Evolutionary conservation across 2,113 vertebrate genomes (phyloP), one percentile per base, ranked within the genome.

Genomic region (Caloenas nicobarica): DNA sequence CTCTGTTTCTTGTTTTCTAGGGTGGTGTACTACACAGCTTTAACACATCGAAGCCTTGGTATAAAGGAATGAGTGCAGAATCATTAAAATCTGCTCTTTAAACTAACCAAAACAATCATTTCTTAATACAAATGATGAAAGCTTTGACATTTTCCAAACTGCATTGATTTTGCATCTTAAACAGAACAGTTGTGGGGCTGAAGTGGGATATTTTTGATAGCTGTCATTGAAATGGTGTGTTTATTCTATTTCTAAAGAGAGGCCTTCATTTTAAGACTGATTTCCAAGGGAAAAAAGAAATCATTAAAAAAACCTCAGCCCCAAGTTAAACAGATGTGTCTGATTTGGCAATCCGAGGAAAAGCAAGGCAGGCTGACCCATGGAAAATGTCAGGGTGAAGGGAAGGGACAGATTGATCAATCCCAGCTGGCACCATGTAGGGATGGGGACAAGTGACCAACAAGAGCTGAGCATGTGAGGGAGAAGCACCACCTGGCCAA

Each of bases 301-400:
- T 44, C 42, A 1, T 57, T 36, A 2, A 48, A 77, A 92, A 82
- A 72, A 10, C 13, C 13, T 85, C 1, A 0, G 5, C 11, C 36
- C 16, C 8, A 81, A 28, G 25, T 81, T 81, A 92, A 95, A 92
- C 73, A 93, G 61, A 48, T 46, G 18, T 46, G 18, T 74, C 25
- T 66, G 87, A 66, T 96, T 91, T 87, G 72, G 80, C 81, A 97
- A 81, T 84, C 57, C 44, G 22, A n/a, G 56, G 86, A 60, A 61
- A 78, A 81, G 60, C 54, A 71, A 91, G 77, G 69, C 88, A 93
- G 81, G 83, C 5, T 95, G 93, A 95, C 91, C 95, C 61, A 44
- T 65, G 61, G 65, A 69, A 91, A 78, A 84, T 65, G 94, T 86
- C 83, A 64, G 36, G 21, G 36, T 7, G 8, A 48, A 90, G 42